Evolutionary conservation across 2,888 invertebrate species (phyloP), one percentile per base, ranked within the genome.

Genomic region (Caenorhabditis zanzibari): DNA sequence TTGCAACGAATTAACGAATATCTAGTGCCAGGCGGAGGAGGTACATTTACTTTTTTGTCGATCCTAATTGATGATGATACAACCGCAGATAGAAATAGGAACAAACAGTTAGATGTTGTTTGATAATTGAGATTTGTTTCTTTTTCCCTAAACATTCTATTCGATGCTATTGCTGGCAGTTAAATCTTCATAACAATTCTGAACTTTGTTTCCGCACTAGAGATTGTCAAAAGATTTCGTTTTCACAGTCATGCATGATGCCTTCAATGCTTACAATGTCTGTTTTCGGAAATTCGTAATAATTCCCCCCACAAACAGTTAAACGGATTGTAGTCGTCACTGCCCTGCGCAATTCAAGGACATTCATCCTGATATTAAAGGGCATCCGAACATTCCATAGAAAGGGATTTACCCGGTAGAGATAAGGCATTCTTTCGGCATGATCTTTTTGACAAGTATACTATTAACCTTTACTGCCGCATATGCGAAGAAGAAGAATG

Each of bases 401-500:
- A 54, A 54, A 38, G 63, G 71, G 79, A 79, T 54, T 47, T 64
- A 79, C 71, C 79, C 79, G 54, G 12, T 19, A 35, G n/a, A 52
- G 52, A 54, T 52, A 68, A 68, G 49, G 75, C 54, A 54, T 54
- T 54, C 54, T 54, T 54, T 54, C 56, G 47, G 19, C 9, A 38
- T 38, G 38, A 38, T 38, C 38, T 38, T 14, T 54, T 24, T 26
- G 14, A 12, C 26, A 19, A 7, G 22, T 49, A 54, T 54, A 22
- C 1, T 54, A 41, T 85, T 19, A 22, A 92, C 92, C 89, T 91
- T 91, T 56, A 92, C 86, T 6, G 90, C 86, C 16, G 82, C 44
- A 56, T 88, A 85, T 24, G 90, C 88, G 28, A 86, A 80, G 81
- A 91, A 85, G 85, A 92, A 88, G 84, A 86, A 88, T 38, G 89